phyloP scores from a whole-genome alignment of 2,797 vertebrate genomes.

The Strix occidentalis region DNA sequence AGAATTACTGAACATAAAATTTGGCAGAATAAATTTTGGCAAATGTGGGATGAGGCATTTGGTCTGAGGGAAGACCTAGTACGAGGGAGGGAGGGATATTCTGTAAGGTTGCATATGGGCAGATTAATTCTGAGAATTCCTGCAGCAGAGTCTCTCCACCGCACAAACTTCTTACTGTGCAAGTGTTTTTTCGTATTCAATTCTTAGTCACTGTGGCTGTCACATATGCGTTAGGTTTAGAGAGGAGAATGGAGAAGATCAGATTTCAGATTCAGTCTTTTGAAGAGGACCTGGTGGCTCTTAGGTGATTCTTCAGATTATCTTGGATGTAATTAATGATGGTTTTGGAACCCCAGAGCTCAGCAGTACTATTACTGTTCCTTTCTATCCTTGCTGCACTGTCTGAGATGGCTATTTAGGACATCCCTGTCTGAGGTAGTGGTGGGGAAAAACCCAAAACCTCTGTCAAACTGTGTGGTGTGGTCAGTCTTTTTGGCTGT shows the following conservation, averaged over 20 bases:
- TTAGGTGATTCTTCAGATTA: not conserved
- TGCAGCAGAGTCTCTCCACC: not conserved
- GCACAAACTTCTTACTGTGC: not conserved
- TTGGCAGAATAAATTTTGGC: not conserved
- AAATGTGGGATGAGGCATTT: not conserved
- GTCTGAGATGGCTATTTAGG: not conserved
- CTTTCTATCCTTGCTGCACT: not conserved
- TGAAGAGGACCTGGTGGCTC: not conserved
- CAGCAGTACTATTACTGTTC: not conserved
- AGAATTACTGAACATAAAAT: not conserved
- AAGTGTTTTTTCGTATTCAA: not conserved
- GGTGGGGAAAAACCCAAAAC: not conserved
- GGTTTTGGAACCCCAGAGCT: not conserved
- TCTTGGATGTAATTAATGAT: not conserved
- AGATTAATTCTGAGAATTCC: not conserved
- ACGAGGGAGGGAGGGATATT: not conserved
- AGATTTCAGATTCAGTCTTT: not conserved
- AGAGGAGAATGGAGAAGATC: not conserved
- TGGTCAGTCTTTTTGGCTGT: not conserved
- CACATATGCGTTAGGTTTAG: not conserved
- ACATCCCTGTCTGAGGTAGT: not conserved
- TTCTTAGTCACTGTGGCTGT: not conserved
- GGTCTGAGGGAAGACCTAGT: not conserved
- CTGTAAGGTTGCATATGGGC: not conserved
- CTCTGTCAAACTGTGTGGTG: not conserved